phyloP scores from a whole-genome alignment of 2,797 vertebrate genomes.

The Passerculus sandwichensis region DNA sequence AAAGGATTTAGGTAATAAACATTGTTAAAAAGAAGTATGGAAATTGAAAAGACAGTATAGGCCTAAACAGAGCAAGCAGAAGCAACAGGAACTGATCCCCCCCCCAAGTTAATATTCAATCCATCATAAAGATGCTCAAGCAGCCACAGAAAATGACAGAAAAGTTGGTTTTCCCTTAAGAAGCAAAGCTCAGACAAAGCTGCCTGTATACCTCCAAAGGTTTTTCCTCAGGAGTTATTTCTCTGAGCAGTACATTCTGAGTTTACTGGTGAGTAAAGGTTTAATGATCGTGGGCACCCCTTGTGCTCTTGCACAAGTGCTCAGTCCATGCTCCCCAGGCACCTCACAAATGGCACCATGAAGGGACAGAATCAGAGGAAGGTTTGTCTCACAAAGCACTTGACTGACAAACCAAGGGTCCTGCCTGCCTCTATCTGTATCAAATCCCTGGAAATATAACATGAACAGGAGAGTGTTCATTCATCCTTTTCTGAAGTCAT shows the following conservation, averaged over 20 bases:
- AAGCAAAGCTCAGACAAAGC: background rate
- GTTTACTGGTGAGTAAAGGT: background rate
- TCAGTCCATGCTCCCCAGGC: background rate
- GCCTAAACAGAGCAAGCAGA: background rate
- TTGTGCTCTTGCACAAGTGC: fast-evolving
- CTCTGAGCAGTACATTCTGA: background rate
- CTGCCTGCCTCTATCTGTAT: background rate
- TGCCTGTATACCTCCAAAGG: background rate
- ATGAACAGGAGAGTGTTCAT: background rate
- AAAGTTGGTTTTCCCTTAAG: background rate
- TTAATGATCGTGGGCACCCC: fast-evolving
- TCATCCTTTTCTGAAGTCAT: background rate
- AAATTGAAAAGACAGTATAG: background rate
- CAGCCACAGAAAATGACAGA: background rate
- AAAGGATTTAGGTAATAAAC: background rate
- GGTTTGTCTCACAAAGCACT: background rate
- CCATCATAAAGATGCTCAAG: background rate
- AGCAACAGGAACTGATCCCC: background rate
- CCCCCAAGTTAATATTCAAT: background rate
- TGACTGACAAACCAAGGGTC: background rate
- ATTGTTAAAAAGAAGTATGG: background rate
- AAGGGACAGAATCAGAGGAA: background rate
- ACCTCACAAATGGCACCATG: fast-evolving
- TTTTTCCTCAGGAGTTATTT: background rate
- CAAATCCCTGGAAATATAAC: background rate